Evolutionary conservation across 2,797 vertebrate genomes (phyloP).

Genomic region (Eospalax fontanierii): DNA sequence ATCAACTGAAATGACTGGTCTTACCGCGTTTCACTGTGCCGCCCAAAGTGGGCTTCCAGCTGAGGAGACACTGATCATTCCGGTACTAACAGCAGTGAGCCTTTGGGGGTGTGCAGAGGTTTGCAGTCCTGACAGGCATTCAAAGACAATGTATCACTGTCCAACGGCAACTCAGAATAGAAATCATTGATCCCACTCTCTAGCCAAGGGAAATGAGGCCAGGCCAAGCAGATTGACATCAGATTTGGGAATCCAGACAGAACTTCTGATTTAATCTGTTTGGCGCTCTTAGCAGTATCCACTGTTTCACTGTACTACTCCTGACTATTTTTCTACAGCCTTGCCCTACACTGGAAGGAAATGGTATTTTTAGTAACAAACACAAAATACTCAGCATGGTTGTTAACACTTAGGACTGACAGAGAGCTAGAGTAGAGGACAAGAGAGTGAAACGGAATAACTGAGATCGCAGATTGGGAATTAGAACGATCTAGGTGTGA

Average conservation of each 20-base stretch:
- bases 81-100: not conserved
- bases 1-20: conserved; percentile 47
- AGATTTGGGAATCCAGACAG: not conserved
- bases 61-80: conserved; percentile 26
- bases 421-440: not conserved
- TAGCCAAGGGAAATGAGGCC: conserved; percentile 4
- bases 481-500: not conserved
- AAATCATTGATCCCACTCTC: not conserved
- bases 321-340: not conserved
- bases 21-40: not conserved
- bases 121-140: not conserved
- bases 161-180: not conserved
- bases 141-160: not conserved
- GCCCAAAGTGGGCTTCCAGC: conserved; percentile 1
- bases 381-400: not conserved
- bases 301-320: not conserved
- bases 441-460: not conserved
- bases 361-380: not conserved
- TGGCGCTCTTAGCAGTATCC: not conserved
- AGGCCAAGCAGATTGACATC: not conserved
- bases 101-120: not conserved
- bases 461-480: not conserved
- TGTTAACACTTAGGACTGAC: not conserved
- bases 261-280: not conserved
- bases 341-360: not conserved